Percentiles rank a stretch among this genome's conserved stretches.
phyloP scores from a whole-genome alignment of 2,888 invertebrate genomes.

The Chloroclysta siterata region DNA sequence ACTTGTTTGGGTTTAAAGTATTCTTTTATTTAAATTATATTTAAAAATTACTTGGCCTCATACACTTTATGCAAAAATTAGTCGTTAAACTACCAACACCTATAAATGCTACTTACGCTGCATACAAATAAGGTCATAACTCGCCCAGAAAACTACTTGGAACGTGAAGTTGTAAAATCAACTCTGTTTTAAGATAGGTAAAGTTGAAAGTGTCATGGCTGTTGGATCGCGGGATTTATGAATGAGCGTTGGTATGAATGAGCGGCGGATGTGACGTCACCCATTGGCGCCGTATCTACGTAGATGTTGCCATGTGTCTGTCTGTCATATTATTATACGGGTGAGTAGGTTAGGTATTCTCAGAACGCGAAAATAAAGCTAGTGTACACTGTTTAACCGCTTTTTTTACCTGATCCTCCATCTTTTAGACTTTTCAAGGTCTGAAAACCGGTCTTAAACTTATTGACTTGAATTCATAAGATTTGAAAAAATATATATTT shows the following conservation, averaged over 20 bases:
- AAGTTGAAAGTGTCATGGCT: slow-evolving; percentile 33
- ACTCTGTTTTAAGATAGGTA: slow-evolving; percentile 10
- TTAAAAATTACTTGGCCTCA: slow-evolving; percentile 6
- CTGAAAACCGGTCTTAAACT: too few relatives aligned
- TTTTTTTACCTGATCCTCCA: too few relatives aligned
- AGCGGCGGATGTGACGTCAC: slow-evolving; percentile 72
- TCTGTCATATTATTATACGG: slow-evolving; percentile 16
- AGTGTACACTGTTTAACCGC: background rate
- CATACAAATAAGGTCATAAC: slow-evolving; percentile 28
- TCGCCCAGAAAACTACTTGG: slow-evolving; percentile 8
- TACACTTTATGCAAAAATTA: slow-evolving; percentile 23
- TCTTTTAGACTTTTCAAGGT: too few relatives aligned
- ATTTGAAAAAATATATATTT: too few relatives aligned
- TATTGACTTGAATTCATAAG: too few relatives aligned
- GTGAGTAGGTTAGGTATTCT: slow-evolving; percentile 27
- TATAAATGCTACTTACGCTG: slow-evolving; percentile 21
- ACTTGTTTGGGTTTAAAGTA: slow-evolving; percentile 3
- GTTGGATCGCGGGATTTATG: slow-evolving; percentile 55
- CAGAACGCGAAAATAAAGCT: slow-evolving; percentile 7
- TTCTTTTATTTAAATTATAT: slow-evolving; percentile 18
- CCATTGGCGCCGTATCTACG: slow-evolving; percentile 60
- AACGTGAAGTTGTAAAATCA: background rate
- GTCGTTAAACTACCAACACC: slow-evolving; percentile 24
- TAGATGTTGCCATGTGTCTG: slow-evolving; percentile 33
- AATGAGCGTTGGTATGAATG: slow-evolving; percentile 71